Percentiles rank a stretch among this genome's conserved stretches.
Evolutionary conservation across 2,888 invertebrate species (phyloP).

Genomic region (Ennomos erosarius): DNA sequence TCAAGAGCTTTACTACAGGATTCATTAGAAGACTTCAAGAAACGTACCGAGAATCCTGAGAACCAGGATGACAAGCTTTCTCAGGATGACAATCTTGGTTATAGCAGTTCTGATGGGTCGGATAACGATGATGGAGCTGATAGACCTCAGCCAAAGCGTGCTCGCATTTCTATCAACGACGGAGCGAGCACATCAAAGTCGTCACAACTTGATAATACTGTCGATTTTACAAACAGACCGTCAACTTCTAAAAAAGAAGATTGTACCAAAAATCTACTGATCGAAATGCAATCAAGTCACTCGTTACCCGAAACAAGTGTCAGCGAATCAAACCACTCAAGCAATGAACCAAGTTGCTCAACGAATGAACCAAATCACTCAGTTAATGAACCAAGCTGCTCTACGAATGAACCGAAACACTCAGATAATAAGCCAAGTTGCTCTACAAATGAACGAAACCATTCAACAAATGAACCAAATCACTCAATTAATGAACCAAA

Average conservation of each 20-base stretch:
- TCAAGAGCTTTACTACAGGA: neutral
- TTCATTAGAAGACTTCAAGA: slow-evolving; percentile 4
- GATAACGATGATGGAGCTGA: slow-evolving; percentile 6
- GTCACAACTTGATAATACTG: too few relatives aligned
- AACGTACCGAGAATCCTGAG: slow-evolving; percentile 1
- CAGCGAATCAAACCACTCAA: neutral
- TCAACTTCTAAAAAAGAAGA: neutral
- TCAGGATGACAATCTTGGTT: neutral
- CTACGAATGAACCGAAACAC: neutral
- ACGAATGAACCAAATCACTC: neutral
- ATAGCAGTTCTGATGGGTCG: neutral
- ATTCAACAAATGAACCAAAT: too few relatives aligned
- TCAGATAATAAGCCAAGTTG: slow-evolving; percentile 1
- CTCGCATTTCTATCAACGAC: neutral
- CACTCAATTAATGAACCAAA: neutral
- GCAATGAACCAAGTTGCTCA: neutral
- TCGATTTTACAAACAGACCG: too few relatives aligned
- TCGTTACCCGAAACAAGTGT: neutral
- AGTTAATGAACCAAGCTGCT: neutral
- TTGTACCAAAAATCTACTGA: too few relatives aligned
- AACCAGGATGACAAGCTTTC: neutral
- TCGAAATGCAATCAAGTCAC: neutral
- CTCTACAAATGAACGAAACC: too few relatives aligned
- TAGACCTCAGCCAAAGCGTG: neutral
- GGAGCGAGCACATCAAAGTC: neutral